Percentiles rank a stretch among this genome's conserved stretches.
Conservation (phyloP, 2,113 vertebrate species). For the Apteryx mantelli region DNA sequence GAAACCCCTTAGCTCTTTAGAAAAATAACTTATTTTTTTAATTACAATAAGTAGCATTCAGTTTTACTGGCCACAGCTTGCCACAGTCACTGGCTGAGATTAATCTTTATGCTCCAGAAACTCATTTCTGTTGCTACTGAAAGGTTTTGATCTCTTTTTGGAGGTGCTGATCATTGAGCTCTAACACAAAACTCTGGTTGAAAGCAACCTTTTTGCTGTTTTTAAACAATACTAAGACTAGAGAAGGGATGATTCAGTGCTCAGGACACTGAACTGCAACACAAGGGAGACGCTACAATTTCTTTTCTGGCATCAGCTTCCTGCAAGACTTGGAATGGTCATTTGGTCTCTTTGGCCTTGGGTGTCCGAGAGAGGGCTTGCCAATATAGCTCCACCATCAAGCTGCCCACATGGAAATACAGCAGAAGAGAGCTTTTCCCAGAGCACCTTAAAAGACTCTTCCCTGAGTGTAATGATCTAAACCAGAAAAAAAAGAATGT, state of each 20-base stretch:
- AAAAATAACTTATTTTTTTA: not conserved
- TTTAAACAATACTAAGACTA: not conserved
- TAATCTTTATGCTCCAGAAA: not conserved
- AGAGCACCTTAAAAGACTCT: not conserved
- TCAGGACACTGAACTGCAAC: not conserved
- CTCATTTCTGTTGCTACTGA: not conserved
- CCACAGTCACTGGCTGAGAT: not conserved
- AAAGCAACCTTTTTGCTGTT: not conserved
- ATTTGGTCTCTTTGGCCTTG: slow-evolving; percentile 24
- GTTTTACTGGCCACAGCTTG: not conserved
- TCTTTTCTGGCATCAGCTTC: slow-evolving; percentile 6
- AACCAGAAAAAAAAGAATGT: not conserved
- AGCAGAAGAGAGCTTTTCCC: not conserved
- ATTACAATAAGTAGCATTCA: not conserved
- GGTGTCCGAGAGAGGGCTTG: not conserved
- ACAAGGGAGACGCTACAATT: not conserved
- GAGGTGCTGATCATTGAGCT: not conserved
- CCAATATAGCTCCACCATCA: not conserved
- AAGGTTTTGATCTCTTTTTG: not conserved
- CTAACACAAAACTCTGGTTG: not conserved
- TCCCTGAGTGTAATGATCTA: fast-evolving
- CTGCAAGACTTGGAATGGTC: not conserved
- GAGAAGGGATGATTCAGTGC: not conserved
- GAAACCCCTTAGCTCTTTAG: not conserved
- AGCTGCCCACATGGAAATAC: not conserved